phyloP scores from a whole-genome alignment of 2,113 vertebrate genomes.

The Rhinolophus ferrumequinum region DNA sequence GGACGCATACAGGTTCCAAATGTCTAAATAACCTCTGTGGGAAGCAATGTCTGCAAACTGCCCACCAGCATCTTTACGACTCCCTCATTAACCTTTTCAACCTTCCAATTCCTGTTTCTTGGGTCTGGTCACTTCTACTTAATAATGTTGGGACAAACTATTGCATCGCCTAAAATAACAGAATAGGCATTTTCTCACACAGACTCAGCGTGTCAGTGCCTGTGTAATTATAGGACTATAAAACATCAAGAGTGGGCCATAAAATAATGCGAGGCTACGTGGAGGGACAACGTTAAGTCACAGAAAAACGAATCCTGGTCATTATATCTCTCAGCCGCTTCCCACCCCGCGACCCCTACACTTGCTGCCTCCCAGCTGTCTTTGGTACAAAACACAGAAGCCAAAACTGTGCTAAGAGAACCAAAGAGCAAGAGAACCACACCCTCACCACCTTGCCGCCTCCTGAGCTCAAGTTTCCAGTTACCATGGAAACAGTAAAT shows the following conservation, averaged over 20 bases:
- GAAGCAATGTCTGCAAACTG: conserved; percentile 46
- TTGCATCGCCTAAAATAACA: background rate
- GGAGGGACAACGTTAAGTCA: background rate
- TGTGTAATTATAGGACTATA: background rate
- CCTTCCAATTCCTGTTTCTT: conserved; percentile 19
- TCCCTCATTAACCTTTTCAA: conserved; percentile 73
- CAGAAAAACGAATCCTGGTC: background rate
- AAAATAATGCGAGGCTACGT: background rate
- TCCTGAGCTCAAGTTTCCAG: background rate
- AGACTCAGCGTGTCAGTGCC: background rate
- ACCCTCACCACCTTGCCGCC: background rate
- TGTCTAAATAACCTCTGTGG: conserved; percentile 61
- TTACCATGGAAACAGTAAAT: background rate
- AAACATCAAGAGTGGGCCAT: background rate
- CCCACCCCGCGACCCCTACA: background rate
- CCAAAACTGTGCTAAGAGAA: background rate
- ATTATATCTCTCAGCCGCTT: background rate
- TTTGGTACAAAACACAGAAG: background rate
- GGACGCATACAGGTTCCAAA: conserved; percentile 44
- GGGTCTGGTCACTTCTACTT: conserved; percentile 13
- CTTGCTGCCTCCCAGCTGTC: background rate
- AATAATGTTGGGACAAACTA: conserved; percentile 50
- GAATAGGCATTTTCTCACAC: background rate
- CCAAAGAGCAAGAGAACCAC: background rate
- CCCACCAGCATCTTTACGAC: conserved; percentile 37